phyloP scores from a whole-genome alignment of 2,797 vertebrate species.

The Enteromius mattozi region DNA sequence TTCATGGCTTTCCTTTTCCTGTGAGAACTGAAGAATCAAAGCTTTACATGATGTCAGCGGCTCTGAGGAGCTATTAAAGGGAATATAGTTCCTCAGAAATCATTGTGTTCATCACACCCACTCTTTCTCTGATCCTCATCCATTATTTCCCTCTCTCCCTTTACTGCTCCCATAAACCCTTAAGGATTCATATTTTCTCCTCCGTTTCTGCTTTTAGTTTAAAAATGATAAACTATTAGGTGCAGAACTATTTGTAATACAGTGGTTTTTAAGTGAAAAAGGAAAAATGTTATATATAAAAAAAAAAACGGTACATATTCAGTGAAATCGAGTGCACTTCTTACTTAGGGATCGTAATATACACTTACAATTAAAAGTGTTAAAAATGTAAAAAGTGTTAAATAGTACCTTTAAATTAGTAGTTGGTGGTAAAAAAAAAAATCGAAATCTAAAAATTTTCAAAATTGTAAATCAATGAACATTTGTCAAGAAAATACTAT shows the following conservation, averaged over 20 bases:
- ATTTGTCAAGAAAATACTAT: neutral
- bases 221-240: neutral
- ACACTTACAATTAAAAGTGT: neutral
- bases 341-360: neutral
- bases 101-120: conserved; percentile 2
- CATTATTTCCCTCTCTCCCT: conserved; percentile 1
- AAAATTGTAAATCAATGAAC: neutral
- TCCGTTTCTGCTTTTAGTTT: neutral
- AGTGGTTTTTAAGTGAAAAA: too few relatives aligned
- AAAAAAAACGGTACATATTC: neutral
- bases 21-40: neutral
- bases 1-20: conserved; percentile 1
- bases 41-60: conserved; percentile 20
- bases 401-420: neutral
- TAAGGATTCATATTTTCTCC: neutral
- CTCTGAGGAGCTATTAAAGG: conserved; percentile 1
- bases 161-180: neutral
- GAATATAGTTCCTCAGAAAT: conserved; percentile 18
- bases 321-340: neutral
- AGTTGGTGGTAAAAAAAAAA: neutral
- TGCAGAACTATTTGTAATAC: too few relatives aligned
- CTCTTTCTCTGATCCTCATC: conserved; percentile 22
- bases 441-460: too few relatives aligned
- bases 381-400: neutral
- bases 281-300: neutral